Evolutionary conservation across 2,113 vertebrate genomes (phyloP).

Genomic region (Anhinga rufa): DNA sequence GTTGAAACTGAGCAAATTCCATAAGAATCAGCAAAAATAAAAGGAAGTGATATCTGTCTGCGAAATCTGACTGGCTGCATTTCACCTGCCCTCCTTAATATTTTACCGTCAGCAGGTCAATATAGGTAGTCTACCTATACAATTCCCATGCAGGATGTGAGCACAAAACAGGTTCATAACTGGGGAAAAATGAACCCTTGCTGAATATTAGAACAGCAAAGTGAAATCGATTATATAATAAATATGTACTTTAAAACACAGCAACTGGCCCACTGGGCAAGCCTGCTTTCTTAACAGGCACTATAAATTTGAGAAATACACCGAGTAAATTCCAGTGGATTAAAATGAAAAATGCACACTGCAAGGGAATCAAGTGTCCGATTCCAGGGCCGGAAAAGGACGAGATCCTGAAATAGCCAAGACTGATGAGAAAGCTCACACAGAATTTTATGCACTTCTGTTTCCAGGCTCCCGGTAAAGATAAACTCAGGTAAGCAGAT

Average conservation of each 20-base stretch:
- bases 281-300: neutral
- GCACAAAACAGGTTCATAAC: neutral
- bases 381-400: neutral
- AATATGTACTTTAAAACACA: neutral
- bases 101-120: neutral
- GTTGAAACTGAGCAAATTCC: neutral
- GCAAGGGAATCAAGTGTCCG: neutral
- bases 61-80: neutral
- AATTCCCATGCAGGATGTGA: neutral
- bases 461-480: neutral
- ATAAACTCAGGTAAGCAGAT: neutral
- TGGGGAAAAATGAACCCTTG: neutral
- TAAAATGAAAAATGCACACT: neutral
- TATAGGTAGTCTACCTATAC: rapidly evolving
- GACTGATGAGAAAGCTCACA: neutral
- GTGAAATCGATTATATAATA: neutral
- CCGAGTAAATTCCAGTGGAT: neutral
- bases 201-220: neutral
- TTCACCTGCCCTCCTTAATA: neutral
- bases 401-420: neutral
- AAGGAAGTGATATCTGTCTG: neutral
- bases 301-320: neutral
- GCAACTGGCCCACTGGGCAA: neutral
- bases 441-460: neutral
- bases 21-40: rapidly evolving